Evolutionary conservation across 2,888 invertebrate genomes (phyloP), one percentile per base, ranked within the genome.

Genomic region (Empis stercorea): DNA sequence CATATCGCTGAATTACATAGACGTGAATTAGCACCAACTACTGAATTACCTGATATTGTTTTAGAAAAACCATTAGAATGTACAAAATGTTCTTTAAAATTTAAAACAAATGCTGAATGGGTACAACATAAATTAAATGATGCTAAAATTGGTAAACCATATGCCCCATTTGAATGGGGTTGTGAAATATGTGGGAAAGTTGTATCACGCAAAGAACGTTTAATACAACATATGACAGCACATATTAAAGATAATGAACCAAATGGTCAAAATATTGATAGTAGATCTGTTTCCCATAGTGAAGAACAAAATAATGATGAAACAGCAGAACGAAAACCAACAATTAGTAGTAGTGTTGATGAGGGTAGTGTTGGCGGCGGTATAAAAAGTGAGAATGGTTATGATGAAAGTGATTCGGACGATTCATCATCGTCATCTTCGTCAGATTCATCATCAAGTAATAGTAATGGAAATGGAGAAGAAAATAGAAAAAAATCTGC

Each of bases 1-100:
- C 70, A 70, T 51, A 62, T 69, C 51, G 64, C 62, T 30, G 70
- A 70, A 50, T 57, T 69, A 52, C 70, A 70, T 52, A 66, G 67
- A 52, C 47, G 52, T 43, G 68, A 66, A 58, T 61, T 64, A 27
- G 59, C 59, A 42, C 61, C 60, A 48, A 56, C 63, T 47, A 62
- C 64, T 0, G 61, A 61, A 48, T 63, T 62, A 36, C 64, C 65
- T 4, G 59, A 59, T 41, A 62, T 67, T 17, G 56, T 59, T 17
- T 59, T 63, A n/a, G 69, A 69, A 52, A 61, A 61, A 34, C 57
- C 62, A 40, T 52, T 65, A 5, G 57, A 59, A 37, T 70, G 70
- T 46, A 58, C 61, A 15, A 63, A 62, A n/a, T 70, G 66, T 47
- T 53, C 60, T 32, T 34, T 64, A 2, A 58, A 61, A 42, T 70